Evolutionary conservation across 2,113 vertebrate species (phyloP).

Genomic region (Xerus inauris): DNA sequence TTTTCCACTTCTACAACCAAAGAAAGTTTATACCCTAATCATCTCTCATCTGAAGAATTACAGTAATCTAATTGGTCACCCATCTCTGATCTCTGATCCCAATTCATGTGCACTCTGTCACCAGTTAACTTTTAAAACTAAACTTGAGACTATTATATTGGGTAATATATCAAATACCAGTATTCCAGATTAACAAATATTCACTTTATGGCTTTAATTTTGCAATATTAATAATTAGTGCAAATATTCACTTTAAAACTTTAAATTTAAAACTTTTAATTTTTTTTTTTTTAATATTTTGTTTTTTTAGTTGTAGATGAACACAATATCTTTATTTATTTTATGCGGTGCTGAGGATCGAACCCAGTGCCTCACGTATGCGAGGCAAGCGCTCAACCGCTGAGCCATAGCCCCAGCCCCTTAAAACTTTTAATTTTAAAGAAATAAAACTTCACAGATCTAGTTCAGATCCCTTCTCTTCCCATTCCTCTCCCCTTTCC

Average conservation of each 20-base stretch:
- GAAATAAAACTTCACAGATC: not conserved
- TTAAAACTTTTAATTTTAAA: constrained; percentile 41
- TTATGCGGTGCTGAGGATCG: too few relatives aligned
- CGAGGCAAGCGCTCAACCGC: too few relatives aligned
- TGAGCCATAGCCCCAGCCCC: too few relatives aligned
- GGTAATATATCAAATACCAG: not conserved
- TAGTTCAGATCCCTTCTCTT: not conserved
- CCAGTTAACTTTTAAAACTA: constrained; percentile 5
- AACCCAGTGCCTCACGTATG: too few relatives aligned
- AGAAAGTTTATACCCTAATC: not conserved
- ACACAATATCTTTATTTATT: too few relatives aligned
- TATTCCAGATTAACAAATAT: not conserved
- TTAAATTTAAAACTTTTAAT: too few relatives aligned
- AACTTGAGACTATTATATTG: not conserved
- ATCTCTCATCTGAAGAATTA: not conserved
- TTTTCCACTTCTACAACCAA: not conserved
- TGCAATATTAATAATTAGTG: too few relatives aligned
- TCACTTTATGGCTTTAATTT: not conserved
- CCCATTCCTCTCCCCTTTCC: not conserved
- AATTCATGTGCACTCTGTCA: not conserved
- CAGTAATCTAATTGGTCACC: not conserved
- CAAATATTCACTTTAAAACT: too few relatives aligned
- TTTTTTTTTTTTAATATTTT: too few relatives aligned
- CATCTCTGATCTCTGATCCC: not conserved
- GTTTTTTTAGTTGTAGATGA: too few relatives aligned